Evolutionary conservation across 35 echinoderm and acorn worm species (phyloP), one percentile per base, ranked within the genome.

Genomic region (Apostichopus californicus): DNA sequence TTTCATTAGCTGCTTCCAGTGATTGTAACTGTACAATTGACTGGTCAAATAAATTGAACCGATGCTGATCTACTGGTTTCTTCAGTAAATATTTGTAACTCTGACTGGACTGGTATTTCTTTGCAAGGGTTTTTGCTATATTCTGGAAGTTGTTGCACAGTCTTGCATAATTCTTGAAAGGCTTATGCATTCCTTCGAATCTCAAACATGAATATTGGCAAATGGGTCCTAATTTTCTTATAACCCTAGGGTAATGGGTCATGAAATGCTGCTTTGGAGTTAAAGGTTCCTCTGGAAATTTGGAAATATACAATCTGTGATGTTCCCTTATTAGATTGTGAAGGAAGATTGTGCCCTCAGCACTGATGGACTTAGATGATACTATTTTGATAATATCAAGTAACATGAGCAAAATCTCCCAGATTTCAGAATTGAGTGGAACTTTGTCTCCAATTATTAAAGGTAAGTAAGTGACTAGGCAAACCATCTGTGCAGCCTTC

Each of bases 381-480:
- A 96, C 77, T 9, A 96, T 73, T 52, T 92, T 91, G 78, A 91
- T 93, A 53, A 92, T 92, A 54, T 92, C 92, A 24, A 94, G 56
- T 13, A 96, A 18, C 9, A 68, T 8, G 5, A 92, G 59, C 3
- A 92, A 92, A 78, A 96, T 21, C 59, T 91, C 92, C 95, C 95
- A 96, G 90, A 88, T 80, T 15, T 94, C 83, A 89, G 18, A 88
- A 8, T 61, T 71, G 79, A 86, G 14, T 56, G 77, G 22, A 20
- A 96, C 80, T 77, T 90, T 93, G 64, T 92, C 95, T 13, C 95
- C 92, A 92, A 95, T 92, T 17, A 95, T 78, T 8, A 95, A 72
- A 14, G 91, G 92, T 28, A 95, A 90, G 57, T 77, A 86, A 13
- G 18, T 12, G 54, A 89, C 71, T 58, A 95, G 64, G 56, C 95